Evolutionary conservation across 1,140 invertebrate genomes (phyloP).

Genomic region (Protaetia brevitarsis): DNA sequence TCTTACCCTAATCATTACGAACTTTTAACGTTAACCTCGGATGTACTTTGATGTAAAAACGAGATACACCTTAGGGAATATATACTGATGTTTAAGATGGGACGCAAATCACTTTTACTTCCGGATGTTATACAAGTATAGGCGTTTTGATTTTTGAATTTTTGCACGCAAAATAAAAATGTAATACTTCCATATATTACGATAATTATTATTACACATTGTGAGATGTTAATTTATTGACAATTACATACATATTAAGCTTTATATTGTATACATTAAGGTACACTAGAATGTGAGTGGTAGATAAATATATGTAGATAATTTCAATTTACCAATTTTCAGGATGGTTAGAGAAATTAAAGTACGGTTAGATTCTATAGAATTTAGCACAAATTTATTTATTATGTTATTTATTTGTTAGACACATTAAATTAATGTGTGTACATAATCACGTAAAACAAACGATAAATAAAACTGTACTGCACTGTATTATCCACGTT

Average conservation of each 20-base stretch:
- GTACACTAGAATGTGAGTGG: background rate
- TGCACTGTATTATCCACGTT: background rate
- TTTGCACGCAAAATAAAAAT: background rate
- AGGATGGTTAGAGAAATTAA: slow-evolving; percentile 8
- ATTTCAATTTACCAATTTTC: slow-evolving; percentile 11
- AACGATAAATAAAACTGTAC: background rate
- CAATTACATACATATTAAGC: slow-evolving; percentile 11
- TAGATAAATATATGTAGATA: slow-evolving; percentile 7
- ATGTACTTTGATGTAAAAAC: background rate
- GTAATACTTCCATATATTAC: slow-evolving; percentile 1
- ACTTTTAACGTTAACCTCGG: background rate
- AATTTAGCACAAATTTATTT: slow-evolving; percentile 17
- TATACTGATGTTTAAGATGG: slow-evolving; percentile 16
- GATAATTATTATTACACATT: background rate
- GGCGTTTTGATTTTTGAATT: slow-evolving; percentile 4
- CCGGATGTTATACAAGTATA: background rate
- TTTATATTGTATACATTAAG: slow-evolving; percentile 9
- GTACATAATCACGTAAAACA: background rate
- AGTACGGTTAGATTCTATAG: slow-evolving; percentile 7
- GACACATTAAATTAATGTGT: slow-evolving; percentile 18
- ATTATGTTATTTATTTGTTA: slow-evolving; percentile 12
- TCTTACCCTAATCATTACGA: background rate
- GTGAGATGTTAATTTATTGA: background rate
- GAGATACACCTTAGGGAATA: slow-evolving; percentile 6
- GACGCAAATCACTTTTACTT: slow-evolving; percentile 5